Conservation (phyloP, 2,888 invertebrate genomes). For the Elegia similella region DNA sequence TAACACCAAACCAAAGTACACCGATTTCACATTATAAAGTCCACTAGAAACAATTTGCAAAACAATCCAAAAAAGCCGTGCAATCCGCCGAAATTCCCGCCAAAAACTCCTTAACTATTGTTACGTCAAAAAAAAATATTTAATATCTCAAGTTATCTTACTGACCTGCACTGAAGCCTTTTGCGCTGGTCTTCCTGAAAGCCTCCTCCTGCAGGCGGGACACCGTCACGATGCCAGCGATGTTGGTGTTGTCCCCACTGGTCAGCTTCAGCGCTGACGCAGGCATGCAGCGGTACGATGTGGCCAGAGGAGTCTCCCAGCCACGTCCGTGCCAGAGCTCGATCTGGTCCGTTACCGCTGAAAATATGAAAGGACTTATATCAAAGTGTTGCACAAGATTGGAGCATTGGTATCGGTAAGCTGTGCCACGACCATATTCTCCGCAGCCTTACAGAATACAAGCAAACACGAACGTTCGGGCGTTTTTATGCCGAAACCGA, state of each 20-base stretch:
- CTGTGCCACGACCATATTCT: too few species aligned
- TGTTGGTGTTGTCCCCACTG: conserved; percentile 36
- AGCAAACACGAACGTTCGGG: too few species aligned
- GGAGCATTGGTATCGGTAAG: neutral
- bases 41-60: too few species aligned
- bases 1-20: too few species aligned
- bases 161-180: conserved; percentile 84
- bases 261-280: conserved; percentile 82
- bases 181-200: conserved; percentile 80
- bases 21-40: too few species aligned
- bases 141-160: too few species aligned
- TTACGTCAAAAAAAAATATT: too few species aligned
- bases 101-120: too few species aligned
- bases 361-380: neutral
- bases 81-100: too few species aligned
- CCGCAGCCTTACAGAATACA: too few species aligned
- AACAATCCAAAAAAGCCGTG: too few species aligned
- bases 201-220: conserved; percentile 88
- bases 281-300: conserved; percentile 88
- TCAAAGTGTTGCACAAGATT: neutral
- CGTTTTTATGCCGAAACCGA: too few species aligned
- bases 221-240: conserved; percentile 76
- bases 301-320: conserved; percentile 82
- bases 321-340: conserved; percentile 73
- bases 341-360: conserved; percentile 52